Percentiles rank a stretch among this genome's conserved stretches.
Evolutionary conservation across 2,888 invertebrate species (phyloP).

Genomic region (Heterodera filipjevi): DNA sequence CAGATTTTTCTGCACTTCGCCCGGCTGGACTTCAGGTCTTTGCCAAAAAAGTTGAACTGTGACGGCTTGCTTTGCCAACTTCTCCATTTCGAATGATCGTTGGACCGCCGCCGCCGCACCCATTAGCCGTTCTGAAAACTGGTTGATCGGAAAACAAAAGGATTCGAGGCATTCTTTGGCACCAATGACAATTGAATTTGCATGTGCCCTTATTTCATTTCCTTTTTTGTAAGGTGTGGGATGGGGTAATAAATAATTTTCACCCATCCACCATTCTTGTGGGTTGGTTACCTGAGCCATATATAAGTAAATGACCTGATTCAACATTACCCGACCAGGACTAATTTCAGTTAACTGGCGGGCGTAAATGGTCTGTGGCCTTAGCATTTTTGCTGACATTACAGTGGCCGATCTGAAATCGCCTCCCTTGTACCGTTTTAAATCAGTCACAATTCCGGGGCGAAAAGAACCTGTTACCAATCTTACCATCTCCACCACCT

Average conservation of each 20-base stretch:
- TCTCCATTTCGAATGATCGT: background rate
- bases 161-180: background rate
- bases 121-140: background rate
- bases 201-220: background rate
- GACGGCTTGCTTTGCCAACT: background rate
- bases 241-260: background rate
- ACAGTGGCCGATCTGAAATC: background rate
- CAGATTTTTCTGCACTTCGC: background rate
- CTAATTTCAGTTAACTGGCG: background rate
- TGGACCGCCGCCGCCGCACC: background rate
- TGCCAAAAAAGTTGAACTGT: background rate
- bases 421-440: background rate
- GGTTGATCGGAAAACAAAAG: background rate
- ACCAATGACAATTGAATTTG: background rate
- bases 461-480: background rate
- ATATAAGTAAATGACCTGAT: background rate
- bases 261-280: background rate
- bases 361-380: background rate
- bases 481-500: background rate
- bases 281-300: background rate
- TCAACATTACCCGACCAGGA: background rate
- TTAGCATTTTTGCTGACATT: background rate
- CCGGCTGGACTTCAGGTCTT: background rate
- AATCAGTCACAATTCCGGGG: background rate
- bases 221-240: background rate